Evolutionary conservation across 2,797 vertebrate genomes (phyloP), one percentile per base, ranked within the genome.

Genomic region (Smutsia temminckii): DNA sequence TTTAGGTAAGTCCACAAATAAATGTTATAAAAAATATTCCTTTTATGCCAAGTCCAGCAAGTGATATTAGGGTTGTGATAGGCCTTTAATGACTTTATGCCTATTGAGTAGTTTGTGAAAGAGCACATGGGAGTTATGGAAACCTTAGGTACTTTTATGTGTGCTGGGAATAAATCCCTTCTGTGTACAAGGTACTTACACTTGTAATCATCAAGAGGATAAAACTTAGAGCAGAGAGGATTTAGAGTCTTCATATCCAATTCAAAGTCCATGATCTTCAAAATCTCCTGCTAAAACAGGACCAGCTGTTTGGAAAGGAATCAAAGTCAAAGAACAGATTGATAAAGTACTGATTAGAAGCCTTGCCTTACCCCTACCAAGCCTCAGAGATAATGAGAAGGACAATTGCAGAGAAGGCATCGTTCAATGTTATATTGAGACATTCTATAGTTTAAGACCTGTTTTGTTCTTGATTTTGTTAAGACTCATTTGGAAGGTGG

Each of bases 211-310:
- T 66, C 40, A 86, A 95, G 83, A 75, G 79, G 63, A 75, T 75
- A 89, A 93, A 92, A 71, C 40, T 75, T 69, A 64, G 59, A 77
- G 34, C 72, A 61, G 46, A 80, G 77, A 85, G 83, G 88, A 96
- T 96, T 97, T 95, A 90, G 77, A 85, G 46, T 23, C 16, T 74
- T 96, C 92, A 96, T 88, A 74, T 91, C 57, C 25, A 83, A 49
- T 81, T 92, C 93, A 80, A 94, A 92, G 63, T 87, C 59, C 49
- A 68, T 69, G 55, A 94, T 89, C 83, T 95, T 94, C 51, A 95
- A 97, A 95, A 95, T 96, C 91, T 91, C 68, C 23, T 84, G 23
- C 69, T 94, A 69, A 95, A 95, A 85, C 85, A 91, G 51, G 74
- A 69, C 46, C 85, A 95, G 63, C 74, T 95, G 75, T 94, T 94